Base-by-base conservation (phyloP, 2,113 vertebrate genomes). In the Mixornis gularis region DNA sequence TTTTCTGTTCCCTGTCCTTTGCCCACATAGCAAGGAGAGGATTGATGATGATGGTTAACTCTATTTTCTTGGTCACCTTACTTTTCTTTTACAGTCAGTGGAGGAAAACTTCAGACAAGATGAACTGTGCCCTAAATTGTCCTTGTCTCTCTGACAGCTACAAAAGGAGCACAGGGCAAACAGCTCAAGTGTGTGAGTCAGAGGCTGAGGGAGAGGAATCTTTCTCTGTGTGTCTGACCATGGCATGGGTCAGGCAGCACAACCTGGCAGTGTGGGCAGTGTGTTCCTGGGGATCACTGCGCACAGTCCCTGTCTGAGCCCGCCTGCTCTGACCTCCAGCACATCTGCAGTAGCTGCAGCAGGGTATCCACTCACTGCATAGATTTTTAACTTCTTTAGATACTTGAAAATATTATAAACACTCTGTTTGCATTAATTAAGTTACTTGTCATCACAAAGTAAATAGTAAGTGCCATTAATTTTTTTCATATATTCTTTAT, bases 261-360 rank as follows among this genome's bases (percentile, higher is more conserved):
- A 22, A 6, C 20, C 20, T 32, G 49, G 34, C 29, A 8, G 1
- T 0, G 3, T 34, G 68, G 48, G 56, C 78, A 41, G 13, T 0
- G 16, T 53, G 64, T 14, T 77, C 29, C 48, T 1, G 0, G 48
- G 76, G 36, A 6, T 19, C 55, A 7, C 13, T 2, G 4, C 21
- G 13, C 51, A 16, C 32, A n/a, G 48, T 18, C 48, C 41, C 48
- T 41, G 41, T 2, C 1, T 34, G 20, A 71, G 49, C 36, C 66
- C 0, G 0, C 53, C 55, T 62, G 3, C 56, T 74, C 26, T 8
- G 0, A 14, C 40, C 74, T 70, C 46, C 12, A 1, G 1, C 1
- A 0, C 24, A 6, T 76, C 15, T n/a, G 65, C 5, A 12, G 43
- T 10, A 63, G 51, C 60, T 85, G 53, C 44, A 56, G 34, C 2